These are phyloP conservation scores for Watsonalla binaria DNA, from an alignment of 2,888 invertebrate species.

Conservation along the genomic window DNA sequence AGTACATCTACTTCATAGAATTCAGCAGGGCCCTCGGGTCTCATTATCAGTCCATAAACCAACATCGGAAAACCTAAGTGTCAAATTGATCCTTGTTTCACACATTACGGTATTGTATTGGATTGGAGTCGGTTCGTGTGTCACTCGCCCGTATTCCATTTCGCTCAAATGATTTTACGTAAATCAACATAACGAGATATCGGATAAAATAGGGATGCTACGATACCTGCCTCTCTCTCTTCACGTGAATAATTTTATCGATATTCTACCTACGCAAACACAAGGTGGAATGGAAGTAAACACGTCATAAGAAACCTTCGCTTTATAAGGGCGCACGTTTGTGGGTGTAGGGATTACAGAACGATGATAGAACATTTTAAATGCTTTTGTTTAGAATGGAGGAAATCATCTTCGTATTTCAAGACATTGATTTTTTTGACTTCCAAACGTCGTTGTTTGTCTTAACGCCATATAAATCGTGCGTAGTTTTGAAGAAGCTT, in stretches of 20 bases:
- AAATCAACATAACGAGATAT: constrained; percentile 12
- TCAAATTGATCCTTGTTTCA: constrained; percentile 16
- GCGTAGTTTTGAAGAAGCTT: no score
- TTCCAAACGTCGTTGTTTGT: not conserved
- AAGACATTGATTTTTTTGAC: not conserved
- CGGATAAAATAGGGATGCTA: constrained; percentile 2
- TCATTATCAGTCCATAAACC: constrained; percentile 9
- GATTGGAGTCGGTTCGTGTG: constrained; percentile 10
- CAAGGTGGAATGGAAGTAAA: not conserved
- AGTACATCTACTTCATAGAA: not conserved
- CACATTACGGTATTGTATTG: constrained; percentile 13
- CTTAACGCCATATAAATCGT: no score
- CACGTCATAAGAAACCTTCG: not conserved
- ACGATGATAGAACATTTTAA: not conserved
- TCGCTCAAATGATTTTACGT: constrained; percentile 15
- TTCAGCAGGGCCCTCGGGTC: constrained; percentile 2
- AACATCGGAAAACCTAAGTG: constrained; percentile 16
- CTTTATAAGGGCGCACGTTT: not conserved
- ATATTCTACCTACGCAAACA: not conserved
- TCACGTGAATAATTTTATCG: not conserved
- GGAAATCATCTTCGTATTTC: not conserved
- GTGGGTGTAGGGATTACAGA: not conserved
- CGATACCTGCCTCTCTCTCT: not conserved
- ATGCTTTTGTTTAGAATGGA: not conserved
- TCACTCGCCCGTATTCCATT: constrained; percentile 13